These are phyloP conservation scores for Sebastes schlegelii DNA, from an alignment of 2,113 vertebrate species.

Conservation along the genomic window DNA sequence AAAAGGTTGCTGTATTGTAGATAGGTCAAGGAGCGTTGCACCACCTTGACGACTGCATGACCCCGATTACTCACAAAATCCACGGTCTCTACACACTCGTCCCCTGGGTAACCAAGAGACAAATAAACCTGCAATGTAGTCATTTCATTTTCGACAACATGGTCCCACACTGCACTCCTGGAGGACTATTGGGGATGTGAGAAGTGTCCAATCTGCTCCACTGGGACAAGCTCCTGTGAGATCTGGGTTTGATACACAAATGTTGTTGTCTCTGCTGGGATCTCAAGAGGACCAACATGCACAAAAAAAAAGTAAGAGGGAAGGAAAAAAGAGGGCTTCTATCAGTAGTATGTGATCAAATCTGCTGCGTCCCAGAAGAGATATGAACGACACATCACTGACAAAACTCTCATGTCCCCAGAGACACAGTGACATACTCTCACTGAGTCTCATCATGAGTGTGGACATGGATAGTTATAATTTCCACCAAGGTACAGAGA, in stretches of 20 bases:
- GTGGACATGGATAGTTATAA: constrained; percentile 8
- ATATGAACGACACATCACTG: not conserved
- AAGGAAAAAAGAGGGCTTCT: constrained; percentile 17
- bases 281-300: constrained; percentile 25
- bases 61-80: not conserved
- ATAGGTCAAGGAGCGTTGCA: not conserved
- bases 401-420: constrained; percentile 29
- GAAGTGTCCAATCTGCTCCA: constrained; percentile 16
- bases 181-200: not conserved
- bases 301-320: constrained; percentile 32
- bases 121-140: not conserved
- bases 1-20: not conserved
- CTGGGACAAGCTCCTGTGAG: constrained; percentile 30
- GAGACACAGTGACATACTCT: constrained; percentile 32
- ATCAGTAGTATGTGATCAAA: constrained; percentile 22
- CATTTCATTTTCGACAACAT: not conserved
- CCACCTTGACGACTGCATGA: constrained; percentile 1
- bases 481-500: not conserved
- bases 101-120: not conserved
- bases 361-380: constrained; percentile 15
- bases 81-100: not conserved
- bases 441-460: not conserved
- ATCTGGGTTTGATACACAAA: constrained; percentile 44
- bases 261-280: constrained; percentile 33
- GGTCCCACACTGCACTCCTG: not conserved